Conservation (phyloP, 2,113 vertebrate genomes). For the Halichoerus grypus region DNA sequence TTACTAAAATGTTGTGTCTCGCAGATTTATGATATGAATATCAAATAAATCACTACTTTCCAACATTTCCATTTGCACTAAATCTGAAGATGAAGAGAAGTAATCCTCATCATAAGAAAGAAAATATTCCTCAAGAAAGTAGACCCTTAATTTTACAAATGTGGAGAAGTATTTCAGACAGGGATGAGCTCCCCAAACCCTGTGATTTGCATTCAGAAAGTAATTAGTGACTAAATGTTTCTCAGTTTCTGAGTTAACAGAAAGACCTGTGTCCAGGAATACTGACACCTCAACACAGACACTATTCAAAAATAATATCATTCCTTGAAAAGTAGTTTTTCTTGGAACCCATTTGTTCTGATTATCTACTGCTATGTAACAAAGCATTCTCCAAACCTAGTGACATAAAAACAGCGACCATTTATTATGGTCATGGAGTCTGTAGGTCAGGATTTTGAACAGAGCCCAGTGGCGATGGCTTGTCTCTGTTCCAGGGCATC, state of each 20-base stretch:
- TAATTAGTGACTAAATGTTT: background rate
- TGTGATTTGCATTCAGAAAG: slow-evolving; percentile 35
- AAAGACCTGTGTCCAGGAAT: background rate
- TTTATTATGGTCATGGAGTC: background rate
- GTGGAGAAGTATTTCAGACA: slow-evolving; percentile 30
- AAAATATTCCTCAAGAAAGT: slow-evolving; percentile 48
- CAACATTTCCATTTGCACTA: slow-evolving; percentile 48
- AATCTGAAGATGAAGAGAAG: slow-evolving; percentile 53
- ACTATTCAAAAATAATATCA: background rate
- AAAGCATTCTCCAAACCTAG: background rate
- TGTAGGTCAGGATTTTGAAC: background rate
- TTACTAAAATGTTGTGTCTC: slow-evolving; percentile 48
- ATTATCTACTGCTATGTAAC: background rate
- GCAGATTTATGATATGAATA: slow-evolving; percentile 52
- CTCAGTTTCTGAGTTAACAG: background rate
- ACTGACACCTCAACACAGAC: background rate
- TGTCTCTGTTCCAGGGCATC: background rate
- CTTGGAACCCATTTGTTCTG: background rate
- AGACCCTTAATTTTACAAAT: slow-evolving; percentile 43
- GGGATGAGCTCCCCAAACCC: background rate
- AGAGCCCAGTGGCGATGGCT: background rate
- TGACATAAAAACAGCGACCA: background rate
- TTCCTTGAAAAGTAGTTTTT: background rate
- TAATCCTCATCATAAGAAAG: slow-evolving; percentile 16
- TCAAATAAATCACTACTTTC: slow-evolving; percentile 50